Evolutionary conservation across 2,797 vertebrate genomes (phyloP), one percentile per base, ranked within the genome.

Genomic region (Xerus rutilus): DNA sequence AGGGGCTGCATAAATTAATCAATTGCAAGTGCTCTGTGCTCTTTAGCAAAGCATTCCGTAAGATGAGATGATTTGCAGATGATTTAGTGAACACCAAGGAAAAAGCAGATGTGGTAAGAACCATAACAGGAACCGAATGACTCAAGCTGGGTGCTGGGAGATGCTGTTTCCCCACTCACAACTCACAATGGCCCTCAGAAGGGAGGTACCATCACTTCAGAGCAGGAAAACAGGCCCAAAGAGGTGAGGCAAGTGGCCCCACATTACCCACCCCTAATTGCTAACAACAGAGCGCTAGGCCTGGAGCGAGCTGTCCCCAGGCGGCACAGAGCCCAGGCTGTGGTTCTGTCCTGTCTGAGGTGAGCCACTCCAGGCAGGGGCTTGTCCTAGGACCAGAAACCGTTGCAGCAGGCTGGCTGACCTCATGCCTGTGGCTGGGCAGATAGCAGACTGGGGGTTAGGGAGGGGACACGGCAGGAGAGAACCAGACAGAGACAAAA

Each of bases 391-490:
- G 52, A 70, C 47, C 62, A 57, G 64, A 64, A 93, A 43, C 8
- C 0, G 65, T 49, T 91, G 77, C 64, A 47, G 86, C 79, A 91
- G 83, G 69, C 18, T 7, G 20, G 74, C 62, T 86, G 49, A 79
- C 39, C 30, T 65, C 74, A 17, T 0, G 35, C 25, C 52, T 54
- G 28, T n/a, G 35, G 72, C 32, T 23, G 74, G 30, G 20, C 47
- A 94, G 82, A 78, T 65, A 67, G 49, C 0, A 5, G 74, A 35
- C 81, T 73, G 25, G 47, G 47, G 57, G 2, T 32, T 32, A 4
- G 18, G 62, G 13, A 21, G 28, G 12, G 45, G 11, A 1, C 14
- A 18, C 0, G 1, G 11, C 0, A 7, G 43, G 30, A 52, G 23
- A 93, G 84, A 72, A 72, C 15, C 35, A 4, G 70, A 39, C 57